Base-by-base conservation (phyloP, 2,113 vertebrate species). In the Trematocara variabile region DNA sequence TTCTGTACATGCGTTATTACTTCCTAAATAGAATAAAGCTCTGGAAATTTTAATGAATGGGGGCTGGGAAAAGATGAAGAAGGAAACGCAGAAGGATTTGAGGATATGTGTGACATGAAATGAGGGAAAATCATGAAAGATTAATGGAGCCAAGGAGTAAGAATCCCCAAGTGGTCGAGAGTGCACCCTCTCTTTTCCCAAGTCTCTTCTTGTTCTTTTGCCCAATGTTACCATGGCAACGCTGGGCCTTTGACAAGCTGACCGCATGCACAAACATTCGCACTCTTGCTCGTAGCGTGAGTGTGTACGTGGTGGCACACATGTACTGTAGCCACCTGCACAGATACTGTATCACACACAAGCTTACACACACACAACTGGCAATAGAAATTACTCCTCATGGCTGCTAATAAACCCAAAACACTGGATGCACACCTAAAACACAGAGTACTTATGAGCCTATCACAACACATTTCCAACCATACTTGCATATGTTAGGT, bases 171-270 rank as follows among this genome's bases (percentile, higher is more conserved):
- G 87, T 87, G 91, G 60, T 12, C 2, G 63, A 77, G 48, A 87
- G 80, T 33, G 83, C 83, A 78, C 41, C 81, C 84, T 75, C 84
- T 91, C 80, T 79, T 63, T 65, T 86, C 83, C 85, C 56, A 81
- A 88, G 84, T 88, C 68, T 82, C 79, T 75, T 68, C 83, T 60
- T 85, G 60, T 81, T 86, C 84, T 89, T 65, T 90, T 84, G 80
- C 84, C 68, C 86, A 85, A 85, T 55, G 86, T 93, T 87, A 77
- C 94, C 87, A 93, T 93, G 87, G 92, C 75, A 94, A 95, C 70
- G 48, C 84, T 44, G 54, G 85, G 80, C 85, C 81, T 91, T 90
- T 82, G 65, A 82, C 83, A 89, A 77, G 83, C 84, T 91, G 93
- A 90, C 90, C 91, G 70, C 80, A 50, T n/a, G 70, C 16, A 75